These are phyloP conservation scores for Augochlora pura DNA, from an alignment of 1,140 invertebrate genomes.

Conservation along the genomic window DNA sequence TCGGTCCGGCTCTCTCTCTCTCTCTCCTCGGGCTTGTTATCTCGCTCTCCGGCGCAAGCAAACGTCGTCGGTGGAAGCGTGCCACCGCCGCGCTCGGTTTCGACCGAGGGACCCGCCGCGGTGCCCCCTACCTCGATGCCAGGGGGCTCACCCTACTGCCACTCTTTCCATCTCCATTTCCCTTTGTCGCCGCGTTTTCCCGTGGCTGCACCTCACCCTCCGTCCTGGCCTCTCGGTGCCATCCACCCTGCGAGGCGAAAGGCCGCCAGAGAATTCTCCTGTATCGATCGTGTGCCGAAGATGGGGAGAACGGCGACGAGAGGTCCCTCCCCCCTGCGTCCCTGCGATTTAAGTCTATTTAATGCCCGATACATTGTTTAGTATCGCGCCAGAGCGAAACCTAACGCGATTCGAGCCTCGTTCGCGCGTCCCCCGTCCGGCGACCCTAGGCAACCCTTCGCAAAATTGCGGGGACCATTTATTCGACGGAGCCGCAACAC, in stretches of 20 bases:
- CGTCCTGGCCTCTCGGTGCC: neutral
- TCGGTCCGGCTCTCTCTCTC: neutral
- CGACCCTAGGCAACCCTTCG: no score
- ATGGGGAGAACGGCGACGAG: neutral
- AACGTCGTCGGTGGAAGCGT: conserved; percentile 35
- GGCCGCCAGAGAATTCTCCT: conserved; percentile 37
- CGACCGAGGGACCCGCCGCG: conserved; percentile 51
- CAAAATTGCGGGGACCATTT: no score
- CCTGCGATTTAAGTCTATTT: conserved; percentile 46
- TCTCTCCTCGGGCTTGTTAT: neutral
- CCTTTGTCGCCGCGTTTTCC: conserved; percentile 65
- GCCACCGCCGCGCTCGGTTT: conserved; percentile 46
- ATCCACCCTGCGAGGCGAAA: conserved; percentile 9
- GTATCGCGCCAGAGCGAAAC: conserved; percentile 7
- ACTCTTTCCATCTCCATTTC: conserved; percentile 66
- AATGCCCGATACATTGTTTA: conserved; percentile 48
- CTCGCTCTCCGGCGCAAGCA: neutral
- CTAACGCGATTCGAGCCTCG: conserved; percentile 11
- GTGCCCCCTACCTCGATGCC: conserved; percentile 19
- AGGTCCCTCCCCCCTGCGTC: conserved; percentile 12
- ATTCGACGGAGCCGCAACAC: no score
- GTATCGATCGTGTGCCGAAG: conserved; percentile 36
- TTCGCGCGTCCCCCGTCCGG: no score
- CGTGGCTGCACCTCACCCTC: conserved; percentile 47
- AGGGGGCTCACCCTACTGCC: conserved; percentile 22